Percentiles rank a stretch among this genome's conserved stretches.
phyloP scores from a whole-genome alignment of 2,113 vertebrate genomes.

The pig (Sus scrofa) region DNA sequence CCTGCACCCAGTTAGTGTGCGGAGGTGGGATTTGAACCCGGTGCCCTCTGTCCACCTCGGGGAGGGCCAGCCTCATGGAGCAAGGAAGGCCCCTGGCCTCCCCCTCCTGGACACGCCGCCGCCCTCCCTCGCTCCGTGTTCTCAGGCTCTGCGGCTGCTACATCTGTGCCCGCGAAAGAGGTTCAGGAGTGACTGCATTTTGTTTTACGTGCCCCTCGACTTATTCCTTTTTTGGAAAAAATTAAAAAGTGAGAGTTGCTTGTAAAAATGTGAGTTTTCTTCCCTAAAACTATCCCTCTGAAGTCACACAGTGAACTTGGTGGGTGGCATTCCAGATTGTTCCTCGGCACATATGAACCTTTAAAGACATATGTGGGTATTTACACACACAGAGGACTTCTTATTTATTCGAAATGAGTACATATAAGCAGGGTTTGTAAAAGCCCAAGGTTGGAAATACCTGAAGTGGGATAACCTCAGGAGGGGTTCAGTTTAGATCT shows the following conservation, averaged over 20 bases:
- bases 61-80: fast-evolving
- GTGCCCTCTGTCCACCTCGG: too few species aligned
- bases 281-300: too few species aligned
- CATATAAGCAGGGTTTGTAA: background rate
- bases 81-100: background rate
- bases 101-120: fast-evolving
- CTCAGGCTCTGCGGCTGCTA: background rate
- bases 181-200: background rate
- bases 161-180: background rate
- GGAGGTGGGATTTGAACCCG: fast-evolving
- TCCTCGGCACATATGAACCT: background rate
- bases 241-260: background rate
- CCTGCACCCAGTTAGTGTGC: fast-evolving
- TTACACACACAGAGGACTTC: too few species aligned
- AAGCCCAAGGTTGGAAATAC: background rate
- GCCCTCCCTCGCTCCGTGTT: fast-evolving
- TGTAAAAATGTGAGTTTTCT: background rate
- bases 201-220: too few species aligned
- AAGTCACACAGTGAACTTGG: background rate
- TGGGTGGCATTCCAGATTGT: background rate
- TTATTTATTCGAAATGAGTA: background rate
- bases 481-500: background rate
- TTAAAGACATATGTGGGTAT: too few species aligned
- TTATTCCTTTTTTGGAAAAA: background rate
- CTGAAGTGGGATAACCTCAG: background rate